Conservation (phyloP, 2,113 vertebrate genomes). For the Amphilophus citrinellus region DNA sequence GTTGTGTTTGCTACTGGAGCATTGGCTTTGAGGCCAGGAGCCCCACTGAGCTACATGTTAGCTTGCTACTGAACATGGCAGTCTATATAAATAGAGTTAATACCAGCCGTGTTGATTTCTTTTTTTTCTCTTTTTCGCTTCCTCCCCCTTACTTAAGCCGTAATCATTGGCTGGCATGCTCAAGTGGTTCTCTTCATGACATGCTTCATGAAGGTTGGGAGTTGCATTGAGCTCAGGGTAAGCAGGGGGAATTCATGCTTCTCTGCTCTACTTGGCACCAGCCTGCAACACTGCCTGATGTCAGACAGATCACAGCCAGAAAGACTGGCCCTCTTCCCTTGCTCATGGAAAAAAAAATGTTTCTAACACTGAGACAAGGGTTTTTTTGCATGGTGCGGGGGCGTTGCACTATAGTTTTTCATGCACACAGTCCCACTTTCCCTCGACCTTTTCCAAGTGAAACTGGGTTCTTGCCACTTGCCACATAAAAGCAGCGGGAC, state of each 20-base stretch:
- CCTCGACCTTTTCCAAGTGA: slow-evolving; percentile 42
- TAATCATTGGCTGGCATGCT: slow-evolving; percentile 65
- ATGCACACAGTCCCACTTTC: slow-evolving; percentile 53
- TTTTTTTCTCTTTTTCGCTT: not conserved
- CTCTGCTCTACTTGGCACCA: slow-evolving; percentile 74
- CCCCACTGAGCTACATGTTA: slow-evolving; percentile 11
- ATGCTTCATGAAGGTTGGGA: slow-evolving; percentile 65
- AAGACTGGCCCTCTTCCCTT: slow-evolving; percentile 65
- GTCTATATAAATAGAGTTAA: slow-evolving; percentile 48
- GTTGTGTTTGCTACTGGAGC: not conserved
- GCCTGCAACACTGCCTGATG: slow-evolving; percentile 65
- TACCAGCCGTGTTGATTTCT: slow-evolving; percentile 53
- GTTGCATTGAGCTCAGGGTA: slow-evolving; percentile 63
- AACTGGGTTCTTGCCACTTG: slow-evolving; percentile 48
- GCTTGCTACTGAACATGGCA: slow-evolving; percentile 22
- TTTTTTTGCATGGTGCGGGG: not conserved
- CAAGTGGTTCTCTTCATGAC: slow-evolving; percentile 62
- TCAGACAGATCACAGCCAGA: slow-evolving; percentile 76
- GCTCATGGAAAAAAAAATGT: slow-evolving; percentile 65
- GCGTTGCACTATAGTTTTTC: slow-evolving; percentile 45
- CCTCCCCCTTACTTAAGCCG: slow-evolving; percentile 11
- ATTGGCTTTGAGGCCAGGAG: not conserved
- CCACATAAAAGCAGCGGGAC: slow-evolving; percentile 62
- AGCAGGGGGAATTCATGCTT: slow-evolving; percentile 71
- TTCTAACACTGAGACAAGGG: slow-evolving; percentile 46